phyloP scores from a whole-genome alignment of 2,113 vertebrate species.

The Microcebus lehilahytsara region DNA sequence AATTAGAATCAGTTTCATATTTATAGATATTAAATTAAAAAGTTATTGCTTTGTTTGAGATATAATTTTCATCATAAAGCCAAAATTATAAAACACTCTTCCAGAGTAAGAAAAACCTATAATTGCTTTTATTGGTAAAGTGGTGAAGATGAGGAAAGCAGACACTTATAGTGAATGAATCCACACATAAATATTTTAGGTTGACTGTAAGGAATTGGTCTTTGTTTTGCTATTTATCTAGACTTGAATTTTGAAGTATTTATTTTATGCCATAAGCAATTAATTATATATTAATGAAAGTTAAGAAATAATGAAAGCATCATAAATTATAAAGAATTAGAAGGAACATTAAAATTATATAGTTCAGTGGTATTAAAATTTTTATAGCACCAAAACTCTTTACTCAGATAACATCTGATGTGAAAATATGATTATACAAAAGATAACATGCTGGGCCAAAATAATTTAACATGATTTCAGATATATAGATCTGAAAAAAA shows the following conservation, averaged over 20 bases:
- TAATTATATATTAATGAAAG: conserved; percentile 63
- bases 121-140: background rate
- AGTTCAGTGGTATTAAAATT: background rate
- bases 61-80: background rate
- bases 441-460: background rate
- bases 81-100: conserved; percentile 36
- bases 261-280: conserved; percentile 44
- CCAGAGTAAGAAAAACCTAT: background rate
- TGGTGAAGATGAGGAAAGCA: conserved; percentile 11
- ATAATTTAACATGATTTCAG: background rate
- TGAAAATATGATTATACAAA: conserved; percentile 27
- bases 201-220: background rate
- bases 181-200: conserved; percentile 66
- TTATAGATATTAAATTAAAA: background rate
- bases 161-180: conserved; percentile 48
- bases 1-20: background rate
- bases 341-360: background rate
- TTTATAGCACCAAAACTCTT: background rate
- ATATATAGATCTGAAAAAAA: background rate
- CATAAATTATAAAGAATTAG: conserved; percentile 14
- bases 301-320: conserved; percentile 38
- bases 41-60: background rate
- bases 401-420: background rate
- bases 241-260: conserved; percentile 46
- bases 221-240: conserved; percentile 40